Conservation (phyloP, 2,888 invertebrate genomes). For the Timema podura region DNA sequence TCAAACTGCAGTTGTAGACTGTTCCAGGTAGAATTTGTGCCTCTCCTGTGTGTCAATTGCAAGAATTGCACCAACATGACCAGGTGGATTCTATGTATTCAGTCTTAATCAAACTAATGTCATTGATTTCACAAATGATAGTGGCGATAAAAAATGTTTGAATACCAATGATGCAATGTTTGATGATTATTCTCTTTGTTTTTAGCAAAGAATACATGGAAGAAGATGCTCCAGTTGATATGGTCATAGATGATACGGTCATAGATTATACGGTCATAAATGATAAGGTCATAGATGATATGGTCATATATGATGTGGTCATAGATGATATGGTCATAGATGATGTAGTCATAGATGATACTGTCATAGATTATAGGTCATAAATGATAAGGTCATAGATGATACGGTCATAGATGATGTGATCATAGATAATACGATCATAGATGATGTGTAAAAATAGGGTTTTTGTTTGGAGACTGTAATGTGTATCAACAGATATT, state of each 20-base stretch:
- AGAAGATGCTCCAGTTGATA: not conserved
- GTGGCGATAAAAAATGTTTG: too few species aligned
- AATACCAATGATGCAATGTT: not conserved
- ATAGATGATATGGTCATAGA: too few species aligned
- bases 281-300: not conserved
- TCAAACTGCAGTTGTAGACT: not conserved
- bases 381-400: too few species aligned
- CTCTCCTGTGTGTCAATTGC: slow-evolving; percentile 2
- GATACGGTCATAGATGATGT: too few species aligned
- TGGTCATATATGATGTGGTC: too few species aligned
- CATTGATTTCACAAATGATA: too few species aligned
- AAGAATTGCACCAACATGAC: not conserved
- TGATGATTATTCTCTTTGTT: not conserved
- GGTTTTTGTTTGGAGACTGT: too few species aligned
- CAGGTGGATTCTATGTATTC: not conserved
- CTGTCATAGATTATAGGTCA: too few species aligned
- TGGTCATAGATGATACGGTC: not conserved
- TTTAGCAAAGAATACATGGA: not conserved
- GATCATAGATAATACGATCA: too few species aligned
- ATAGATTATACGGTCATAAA: not conserved
- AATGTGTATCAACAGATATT: too few species aligned
- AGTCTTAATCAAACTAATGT: not conserved
- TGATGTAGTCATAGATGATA: too few species aligned
- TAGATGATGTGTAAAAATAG: too few species aligned
- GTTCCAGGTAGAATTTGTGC: not conserved